Percentiles rank a stretch among this genome's conserved stretches.
Evolutionary conservation across 2,797 vertebrate species (phyloP).

Genomic region (Carapus acus): DNA sequence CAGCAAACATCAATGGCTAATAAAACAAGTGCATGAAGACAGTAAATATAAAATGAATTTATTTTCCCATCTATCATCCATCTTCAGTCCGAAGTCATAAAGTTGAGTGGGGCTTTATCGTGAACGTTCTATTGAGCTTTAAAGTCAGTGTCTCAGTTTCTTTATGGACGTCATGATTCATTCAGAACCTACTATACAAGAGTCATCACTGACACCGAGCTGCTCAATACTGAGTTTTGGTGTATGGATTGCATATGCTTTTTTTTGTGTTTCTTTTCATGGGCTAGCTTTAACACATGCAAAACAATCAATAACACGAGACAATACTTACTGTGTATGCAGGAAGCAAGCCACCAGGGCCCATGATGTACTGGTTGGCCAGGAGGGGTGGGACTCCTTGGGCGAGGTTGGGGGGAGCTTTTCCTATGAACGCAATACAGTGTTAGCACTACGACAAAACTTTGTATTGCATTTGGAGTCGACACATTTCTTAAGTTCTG

Average conservation of each 20-base stretch:
- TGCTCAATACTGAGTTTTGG: too few species aligned
- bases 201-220: slow-evolving; percentile 3
- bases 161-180: slow-evolving; percentile 10
- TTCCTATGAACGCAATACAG: slow-evolving; percentile 71
- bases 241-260: too few species aligned
- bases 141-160: slow-evolving; percentile 9
- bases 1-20: too few species aligned
- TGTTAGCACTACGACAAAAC: background rate
- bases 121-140: background rate
- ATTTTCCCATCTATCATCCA: too few species aligned
- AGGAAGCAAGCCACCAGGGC: slow-evolving; percentile 94
- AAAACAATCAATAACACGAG: background rate
- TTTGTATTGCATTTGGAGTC: background rate
- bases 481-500: too few species aligned
- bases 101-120: too few species aligned
- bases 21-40: too few species aligned
- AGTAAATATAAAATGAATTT: too few species aligned
- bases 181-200: slow-evolving; percentile 20
- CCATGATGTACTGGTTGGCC: slow-evolving; percentile 97
- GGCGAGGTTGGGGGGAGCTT: slow-evolving; percentile 92
- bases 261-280: too few species aligned
- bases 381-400: slow-evolving; percentile 92
- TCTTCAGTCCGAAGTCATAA: too few species aligned
- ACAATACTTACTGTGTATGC: slow-evolving; percentile 87
- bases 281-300: background rate